phyloP scores from a whole-genome alignment of 2,113 vertebrate genomes.

The Hemibagrus wyckioides region DNA sequence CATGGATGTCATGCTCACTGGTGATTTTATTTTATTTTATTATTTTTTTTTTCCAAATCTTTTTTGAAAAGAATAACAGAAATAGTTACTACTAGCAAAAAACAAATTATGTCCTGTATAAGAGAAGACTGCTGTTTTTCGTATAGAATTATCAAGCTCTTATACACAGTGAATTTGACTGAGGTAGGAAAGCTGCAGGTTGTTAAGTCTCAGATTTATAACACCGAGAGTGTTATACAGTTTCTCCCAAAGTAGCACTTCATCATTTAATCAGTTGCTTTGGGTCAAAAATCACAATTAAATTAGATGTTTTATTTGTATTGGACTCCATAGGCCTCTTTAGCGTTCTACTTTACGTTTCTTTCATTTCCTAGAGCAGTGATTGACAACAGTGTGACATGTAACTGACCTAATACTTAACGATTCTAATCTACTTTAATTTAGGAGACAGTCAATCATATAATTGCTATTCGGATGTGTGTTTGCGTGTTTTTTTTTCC shows the following conservation, averaged over 20 bases:
- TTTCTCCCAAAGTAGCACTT: constrained; percentile 17
- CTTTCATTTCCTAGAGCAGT: background rate
- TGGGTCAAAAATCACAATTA: constrained; percentile 2
- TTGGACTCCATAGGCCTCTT: background rate
- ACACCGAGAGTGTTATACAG: constrained; percentile 2
- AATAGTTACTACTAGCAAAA: constrained; percentile 12
- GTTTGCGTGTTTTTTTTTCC: constrained; percentile 14
- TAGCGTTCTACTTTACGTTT: constrained; percentile 15
- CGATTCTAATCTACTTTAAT: constrained; percentile 7
- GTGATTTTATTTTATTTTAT: constrained; percentile 1
- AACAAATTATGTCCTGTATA: constrained; percentile 5
- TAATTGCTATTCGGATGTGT: constrained; percentile 39
- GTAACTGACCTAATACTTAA: constrained; percentile 25
- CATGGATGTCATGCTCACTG: background rate
- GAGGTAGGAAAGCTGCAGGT: background rate
- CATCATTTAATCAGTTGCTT: constrained; percentile 1
- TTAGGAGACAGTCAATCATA: constrained; percentile 46
- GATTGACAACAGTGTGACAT: constrained; percentile 3
- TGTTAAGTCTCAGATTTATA: background rate
- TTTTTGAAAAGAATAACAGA: background rate
- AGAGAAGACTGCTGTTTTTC: constrained; percentile 1
- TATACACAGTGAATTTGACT: constrained; percentile 1
- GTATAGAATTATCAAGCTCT: constrained; percentile 2
- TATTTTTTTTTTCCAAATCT: background rate
- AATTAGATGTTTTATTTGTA: background rate